These are phyloP conservation scores for Hyperoplus immaculatus DNA, from an alignment of 2,797 vertebrate genomes.

Conservation along the genomic window DNA sequence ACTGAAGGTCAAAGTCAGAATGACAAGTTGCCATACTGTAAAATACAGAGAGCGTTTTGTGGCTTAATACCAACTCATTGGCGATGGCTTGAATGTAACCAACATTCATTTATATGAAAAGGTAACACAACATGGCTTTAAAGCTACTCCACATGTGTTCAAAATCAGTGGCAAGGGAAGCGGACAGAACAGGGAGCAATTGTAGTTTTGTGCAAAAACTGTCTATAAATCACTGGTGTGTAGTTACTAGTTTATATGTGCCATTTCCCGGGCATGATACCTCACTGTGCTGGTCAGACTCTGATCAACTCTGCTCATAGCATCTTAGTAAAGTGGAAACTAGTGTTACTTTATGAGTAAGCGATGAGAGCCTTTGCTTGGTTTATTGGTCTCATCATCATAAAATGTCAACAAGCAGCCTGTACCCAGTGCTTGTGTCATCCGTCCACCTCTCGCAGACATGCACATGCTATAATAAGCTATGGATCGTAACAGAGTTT, in stretches of 20 bases:
- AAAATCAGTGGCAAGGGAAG: conserved; percentile 3
- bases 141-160: neutral
- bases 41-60: too few species aligned
- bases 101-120: too few species aligned
- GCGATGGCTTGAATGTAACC: too few species aligned
- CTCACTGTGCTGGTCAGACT: conserved; percentile 15
- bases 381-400: neutral
- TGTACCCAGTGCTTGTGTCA: conserved; percentile 15
- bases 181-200: neutral
- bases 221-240: neutral
- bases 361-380: neutral
- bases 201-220: neutral
- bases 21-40: neutral
- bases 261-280: conserved; percentile 14
- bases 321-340: neutral
- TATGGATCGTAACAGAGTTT: conserved; percentile 56
- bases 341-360: neutral
- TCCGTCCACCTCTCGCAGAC: conserved; percentile 44
- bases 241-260: conserved; percentile 14
- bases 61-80: too few species aligned
- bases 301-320: conserved; percentile 5
- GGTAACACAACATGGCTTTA: neutral
- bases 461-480: conserved; percentile 49
- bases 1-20: neutral
- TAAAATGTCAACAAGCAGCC: neutral